Conservation (phyloP, 2,888 invertebrate species). For the Oxytorus armatus region DNA sequence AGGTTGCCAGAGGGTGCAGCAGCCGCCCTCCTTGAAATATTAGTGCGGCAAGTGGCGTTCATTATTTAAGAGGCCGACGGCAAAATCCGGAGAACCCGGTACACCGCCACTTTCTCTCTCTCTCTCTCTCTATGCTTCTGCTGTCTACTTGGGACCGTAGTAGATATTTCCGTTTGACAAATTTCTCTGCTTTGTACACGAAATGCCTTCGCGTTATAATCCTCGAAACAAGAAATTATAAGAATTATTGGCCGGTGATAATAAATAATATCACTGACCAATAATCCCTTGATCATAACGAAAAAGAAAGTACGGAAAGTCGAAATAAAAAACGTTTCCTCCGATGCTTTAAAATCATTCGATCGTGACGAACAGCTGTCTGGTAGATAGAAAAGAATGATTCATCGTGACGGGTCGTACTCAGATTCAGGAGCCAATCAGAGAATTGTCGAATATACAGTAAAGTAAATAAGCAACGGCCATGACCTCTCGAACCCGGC, state of each 20-base stretch:
- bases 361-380: not conserved
- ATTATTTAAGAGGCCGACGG: constrained; percentile 77
- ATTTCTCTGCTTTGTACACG: constrained; percentile 17
- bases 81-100: constrained; percentile 67
- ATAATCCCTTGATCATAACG: not conserved
- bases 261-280: not conserved
- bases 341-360: not conserved
- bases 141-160: constrained; percentile 21
- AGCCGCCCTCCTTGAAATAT: constrained; percentile 76
- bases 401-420: not conserved
- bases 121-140: constrained; percentile 40
- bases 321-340: not conserved
- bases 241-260: not conserved
- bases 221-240: constrained; percentile 5
- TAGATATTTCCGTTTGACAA: constrained; percentile 47
- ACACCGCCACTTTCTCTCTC: constrained; percentile 53
- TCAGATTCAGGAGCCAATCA: not conserved
- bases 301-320: not conserved
- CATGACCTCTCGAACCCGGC: not conserved
- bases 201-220: constrained; percentile 34
- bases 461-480: not conserved
- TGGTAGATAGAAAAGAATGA: not conserved
- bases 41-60: constrained; percentile 75
- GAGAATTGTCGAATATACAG: not conserved
- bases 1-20: constrained; percentile 69